Conservation (phyloP, 2,888 invertebrate genomes). For the Eurytoma californica region DNA sequence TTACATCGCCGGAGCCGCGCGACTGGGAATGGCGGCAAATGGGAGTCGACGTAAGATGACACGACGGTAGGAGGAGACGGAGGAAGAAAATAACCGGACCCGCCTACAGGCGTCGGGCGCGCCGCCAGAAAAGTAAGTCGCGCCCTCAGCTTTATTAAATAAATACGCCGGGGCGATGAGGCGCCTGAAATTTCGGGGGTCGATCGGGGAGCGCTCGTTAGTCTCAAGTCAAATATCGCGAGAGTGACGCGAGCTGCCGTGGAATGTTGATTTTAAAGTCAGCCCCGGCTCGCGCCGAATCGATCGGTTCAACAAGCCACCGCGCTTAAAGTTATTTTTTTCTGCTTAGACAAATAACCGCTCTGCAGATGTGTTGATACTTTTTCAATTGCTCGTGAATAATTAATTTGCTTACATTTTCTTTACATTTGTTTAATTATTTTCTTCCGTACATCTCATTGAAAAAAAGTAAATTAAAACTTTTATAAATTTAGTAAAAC, state of each 20-base stretch:
- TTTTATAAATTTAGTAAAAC: no score
- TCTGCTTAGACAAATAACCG: no score
- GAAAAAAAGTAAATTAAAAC: no score
- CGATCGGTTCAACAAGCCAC: no score
- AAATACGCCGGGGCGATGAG: constrained; percentile 33
- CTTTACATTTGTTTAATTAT: no score
- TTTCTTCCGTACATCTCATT: no score
- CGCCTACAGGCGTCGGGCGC: constrained; percentile 27
- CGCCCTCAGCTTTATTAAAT: constrained; percentile 39
- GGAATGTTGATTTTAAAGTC: no score
- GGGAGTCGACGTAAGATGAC: constrained; percentile 46
- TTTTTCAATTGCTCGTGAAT: no score
- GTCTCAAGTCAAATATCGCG: constrained; percentile 31
- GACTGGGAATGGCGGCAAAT: constrained; percentile 21
- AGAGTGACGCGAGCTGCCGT: constrained; percentile 40
- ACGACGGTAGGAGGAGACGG: background rate
- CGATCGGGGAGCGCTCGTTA: constrained; percentile 53
- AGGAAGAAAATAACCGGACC: constrained; percentile 45
- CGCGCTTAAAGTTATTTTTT: no score
- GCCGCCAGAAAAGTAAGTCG: constrained; percentile 34
- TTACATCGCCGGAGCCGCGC: background rate
- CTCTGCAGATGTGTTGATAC: no score
- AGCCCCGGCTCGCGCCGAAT: no score
- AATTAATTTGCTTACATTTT: no score
- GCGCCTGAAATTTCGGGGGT: background rate